Evolutionary conservation across 2,113 vertebrate species (phyloP).

Genomic region (Cephalopholis sonnerati): DNA sequence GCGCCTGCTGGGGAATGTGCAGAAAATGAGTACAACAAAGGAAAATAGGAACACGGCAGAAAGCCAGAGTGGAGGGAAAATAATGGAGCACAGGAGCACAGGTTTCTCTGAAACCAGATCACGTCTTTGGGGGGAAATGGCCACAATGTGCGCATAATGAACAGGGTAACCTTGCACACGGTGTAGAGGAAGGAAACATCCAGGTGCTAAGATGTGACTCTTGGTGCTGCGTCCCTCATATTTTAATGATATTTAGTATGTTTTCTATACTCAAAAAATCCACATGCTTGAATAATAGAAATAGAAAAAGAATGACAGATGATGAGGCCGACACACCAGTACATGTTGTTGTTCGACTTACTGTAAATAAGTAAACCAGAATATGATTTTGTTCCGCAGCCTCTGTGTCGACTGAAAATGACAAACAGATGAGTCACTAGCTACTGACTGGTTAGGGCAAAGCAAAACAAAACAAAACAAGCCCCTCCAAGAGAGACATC

Average conservation of each 20-base stretch:
- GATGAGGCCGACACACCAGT: neutral
- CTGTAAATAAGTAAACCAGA: too few relatives aligned
- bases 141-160: neutral
- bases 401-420: neutral
- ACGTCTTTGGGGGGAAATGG: neutral
- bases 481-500: neutral
- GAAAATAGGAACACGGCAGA: neutral
- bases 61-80: conserved; percentile 7
- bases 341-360: neutral
- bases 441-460: neutral
- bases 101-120: conserved; percentile 22
- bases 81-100: neutral
- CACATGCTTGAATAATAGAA: neutral
- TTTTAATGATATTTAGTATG: neutral
- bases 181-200: neutral
- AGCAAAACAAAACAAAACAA: neutral
- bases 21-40: conserved; percentile 26
- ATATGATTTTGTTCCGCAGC: neutral
- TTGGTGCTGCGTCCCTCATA: neutral
- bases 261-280: too few relatives aligned
- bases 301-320: neutral
- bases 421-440: conserved; percentile 8
- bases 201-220: neutral
- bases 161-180: neutral
- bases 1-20: conserved; percentile 26